A percentile compares a stretch with the other conserved stretches of the same genome.
phyloP scores from a whole-genome alignment of 2,888 invertebrate species.

The Cheilosia urbana region DNA sequence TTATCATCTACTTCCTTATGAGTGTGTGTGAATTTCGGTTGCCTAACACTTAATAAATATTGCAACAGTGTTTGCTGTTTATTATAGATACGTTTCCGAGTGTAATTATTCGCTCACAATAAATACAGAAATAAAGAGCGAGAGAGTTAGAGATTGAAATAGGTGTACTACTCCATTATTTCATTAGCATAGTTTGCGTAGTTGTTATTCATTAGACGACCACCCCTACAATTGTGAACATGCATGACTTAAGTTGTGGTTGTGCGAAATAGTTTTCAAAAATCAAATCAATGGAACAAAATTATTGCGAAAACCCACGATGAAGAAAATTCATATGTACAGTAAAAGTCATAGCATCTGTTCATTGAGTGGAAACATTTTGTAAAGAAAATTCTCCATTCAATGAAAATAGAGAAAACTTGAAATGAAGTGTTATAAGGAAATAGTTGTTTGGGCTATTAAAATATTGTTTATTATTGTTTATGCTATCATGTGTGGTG shows the following conservation, averaged over 20 bases:
- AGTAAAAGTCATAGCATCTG: conserved; percentile 3
- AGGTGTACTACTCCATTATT: conserved; percentile 25
- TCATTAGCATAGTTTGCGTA: conserved; percentile 44
- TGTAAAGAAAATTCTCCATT: conserved; percentile 18
- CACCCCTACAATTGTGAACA: conserved; percentile 16
- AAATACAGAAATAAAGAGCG: background rate
- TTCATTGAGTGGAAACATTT: conserved; percentile 33
- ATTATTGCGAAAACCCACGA: conserved; percentile 20
- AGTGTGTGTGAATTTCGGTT: background rate
- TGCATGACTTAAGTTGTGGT: conserved; percentile 18
- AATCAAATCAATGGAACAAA: conserved; percentile 47
- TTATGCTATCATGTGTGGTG: background rate
- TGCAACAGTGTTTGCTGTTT: background rate
- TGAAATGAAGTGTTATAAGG: conserved; percentile 2
- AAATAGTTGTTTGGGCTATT: conserved; percentile 12
- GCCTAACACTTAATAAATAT: conserved; percentile 17
- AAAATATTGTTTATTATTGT: conserved; percentile 4
- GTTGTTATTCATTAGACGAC: conserved; percentile 36
- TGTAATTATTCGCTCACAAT: conserved; percentile 1
- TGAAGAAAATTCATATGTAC: background rate
- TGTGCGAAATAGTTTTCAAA: conserved; percentile 10
- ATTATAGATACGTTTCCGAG: conserved; percentile 1
- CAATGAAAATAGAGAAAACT: conserved; percentile 1
- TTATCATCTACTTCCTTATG: conserved; percentile 1
- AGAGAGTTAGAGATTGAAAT: background rate